Percentiles rank a stretch among this genome's conserved stretches.
Evolutionary conservation across 2,113 vertebrate species (phyloP).

Genomic region (Larimichthys polyactis): DNA sequence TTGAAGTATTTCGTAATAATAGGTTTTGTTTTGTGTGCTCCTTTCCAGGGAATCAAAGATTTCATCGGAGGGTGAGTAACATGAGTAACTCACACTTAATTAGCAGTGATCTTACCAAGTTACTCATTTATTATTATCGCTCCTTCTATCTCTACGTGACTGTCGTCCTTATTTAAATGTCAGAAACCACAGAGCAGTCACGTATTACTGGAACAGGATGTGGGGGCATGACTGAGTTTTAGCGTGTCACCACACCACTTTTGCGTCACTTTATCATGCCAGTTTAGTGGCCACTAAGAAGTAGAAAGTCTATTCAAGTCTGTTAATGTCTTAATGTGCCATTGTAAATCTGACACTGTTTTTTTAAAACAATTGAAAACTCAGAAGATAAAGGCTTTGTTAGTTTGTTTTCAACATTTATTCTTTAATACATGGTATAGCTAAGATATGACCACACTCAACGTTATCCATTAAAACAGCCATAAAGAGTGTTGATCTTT

Average conservation of each 20-base stretch:
- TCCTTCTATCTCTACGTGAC: background rate
- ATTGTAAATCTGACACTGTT: background rate
- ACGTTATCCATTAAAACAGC: too few species aligned
- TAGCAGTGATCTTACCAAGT: background rate
- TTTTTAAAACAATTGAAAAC: background rate
- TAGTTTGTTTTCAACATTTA: background rate
- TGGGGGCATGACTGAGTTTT: conserved; percentile 1
- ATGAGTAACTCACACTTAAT: background rate
- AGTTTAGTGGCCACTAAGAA: background rate
- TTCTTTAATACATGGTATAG: background rate
- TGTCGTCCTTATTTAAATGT: background rate
- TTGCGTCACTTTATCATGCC: background rate
- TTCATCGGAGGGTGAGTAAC: conserved; percentile 80
- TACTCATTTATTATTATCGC: background rate
- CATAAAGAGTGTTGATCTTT: background rate
- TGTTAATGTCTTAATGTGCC: background rate
- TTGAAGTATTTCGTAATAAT: conserved; percentile 18
- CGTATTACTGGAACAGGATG: conserved; percentile 35
- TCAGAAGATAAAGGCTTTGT: background rate
- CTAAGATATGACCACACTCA: too few species aligned
- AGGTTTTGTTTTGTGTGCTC: conserved; percentile 37
- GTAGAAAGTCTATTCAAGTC: background rate
- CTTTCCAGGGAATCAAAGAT: conserved; percentile 81
- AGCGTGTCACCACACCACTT: background rate
- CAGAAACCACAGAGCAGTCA: background rate